These are phyloP conservation scores for Aphidius ervi DNA, from an alignment of 1,140 invertebrate species.

Conservation along the genomic window DNA sequence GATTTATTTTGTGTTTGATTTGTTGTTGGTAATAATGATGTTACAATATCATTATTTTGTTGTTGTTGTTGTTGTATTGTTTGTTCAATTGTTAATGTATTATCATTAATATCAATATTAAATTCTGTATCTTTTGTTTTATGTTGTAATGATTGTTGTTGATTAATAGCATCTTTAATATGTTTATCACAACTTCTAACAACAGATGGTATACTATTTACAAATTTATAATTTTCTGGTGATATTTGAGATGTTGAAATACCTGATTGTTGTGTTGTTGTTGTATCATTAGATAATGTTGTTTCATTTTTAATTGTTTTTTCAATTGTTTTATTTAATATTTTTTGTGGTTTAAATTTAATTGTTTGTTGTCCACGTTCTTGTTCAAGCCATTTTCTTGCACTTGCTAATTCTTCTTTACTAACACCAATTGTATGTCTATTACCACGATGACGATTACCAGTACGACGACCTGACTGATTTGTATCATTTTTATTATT, in stretches of 20 bases:
- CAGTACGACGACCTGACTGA: constrained; percentile 39
- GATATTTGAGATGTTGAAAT: not conserved
- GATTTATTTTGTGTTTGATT: constrained; percentile 23
- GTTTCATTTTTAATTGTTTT: no score
- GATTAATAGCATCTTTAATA: constrained; percentile 49
- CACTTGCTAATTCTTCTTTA: constrained; percentile 70
- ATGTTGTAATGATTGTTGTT: constrained; percentile 43
- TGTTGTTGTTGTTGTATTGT: no score
- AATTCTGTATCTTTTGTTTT: constrained; percentile 31
- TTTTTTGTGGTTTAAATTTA: not conserved
- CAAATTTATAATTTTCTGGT: not conserved
- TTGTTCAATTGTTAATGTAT: not conserved
- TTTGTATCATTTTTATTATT: constrained; percentile 3
- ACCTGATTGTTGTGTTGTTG: constrained; percentile 17
- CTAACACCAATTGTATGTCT: constrained; percentile 79
- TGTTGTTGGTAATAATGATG: not conserved
- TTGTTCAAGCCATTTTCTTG: constrained; percentile 68
- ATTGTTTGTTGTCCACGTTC: constrained; percentile 35
- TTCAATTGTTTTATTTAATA: no score
- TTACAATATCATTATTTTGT: no score
- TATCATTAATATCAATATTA: constrained; percentile 2
- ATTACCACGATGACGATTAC: constrained; percentile 50
- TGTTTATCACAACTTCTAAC: constrained; percentile 39
- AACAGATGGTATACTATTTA: not conserved
- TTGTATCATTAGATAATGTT: no score